Evolutionary conservation across 2,888 invertebrate species (phyloP).

Genomic region (Drosophila rubida): DNA sequence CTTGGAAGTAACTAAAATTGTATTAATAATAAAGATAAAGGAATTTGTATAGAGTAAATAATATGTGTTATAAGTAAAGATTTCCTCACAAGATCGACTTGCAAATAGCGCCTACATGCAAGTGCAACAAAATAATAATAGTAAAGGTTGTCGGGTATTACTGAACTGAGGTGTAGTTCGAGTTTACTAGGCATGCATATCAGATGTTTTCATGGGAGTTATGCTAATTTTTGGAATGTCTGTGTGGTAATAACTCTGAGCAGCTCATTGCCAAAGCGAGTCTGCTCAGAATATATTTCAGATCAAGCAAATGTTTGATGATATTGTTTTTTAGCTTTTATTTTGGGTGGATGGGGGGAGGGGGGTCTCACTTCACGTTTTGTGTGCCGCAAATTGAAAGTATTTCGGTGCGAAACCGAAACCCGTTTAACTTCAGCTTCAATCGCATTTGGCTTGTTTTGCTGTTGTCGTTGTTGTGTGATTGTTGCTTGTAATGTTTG

Average conservation of each 20-base stretch:
- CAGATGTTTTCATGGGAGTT: no score
- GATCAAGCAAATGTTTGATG: not conserved
- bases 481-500: constrained; percentile 19
- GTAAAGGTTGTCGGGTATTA: no score
- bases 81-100: no score
- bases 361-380: constrained; percentile 20
- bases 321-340: not conserved
- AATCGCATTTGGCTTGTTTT: constrained; percentile 4
- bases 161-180: no score
- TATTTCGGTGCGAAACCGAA: constrained; percentile 25
- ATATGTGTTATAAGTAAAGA: no score
- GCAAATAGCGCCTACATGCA: no score
- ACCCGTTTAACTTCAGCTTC: constrained; percentile 30
- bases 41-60: no score
- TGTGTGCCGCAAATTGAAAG: constrained; percentile 29
- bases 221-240: not conserved
- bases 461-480: constrained; percentile 1
- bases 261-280: not conserved
- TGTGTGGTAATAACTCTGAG: not conserved
- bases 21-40: no score
- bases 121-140: no score
- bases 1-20: no score
- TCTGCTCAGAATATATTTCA: not conserved
- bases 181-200: no score
- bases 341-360: no score